Conservation (phyloP, 1,140 invertebrate genomes). For the Cotesia vestalis region DNA sequence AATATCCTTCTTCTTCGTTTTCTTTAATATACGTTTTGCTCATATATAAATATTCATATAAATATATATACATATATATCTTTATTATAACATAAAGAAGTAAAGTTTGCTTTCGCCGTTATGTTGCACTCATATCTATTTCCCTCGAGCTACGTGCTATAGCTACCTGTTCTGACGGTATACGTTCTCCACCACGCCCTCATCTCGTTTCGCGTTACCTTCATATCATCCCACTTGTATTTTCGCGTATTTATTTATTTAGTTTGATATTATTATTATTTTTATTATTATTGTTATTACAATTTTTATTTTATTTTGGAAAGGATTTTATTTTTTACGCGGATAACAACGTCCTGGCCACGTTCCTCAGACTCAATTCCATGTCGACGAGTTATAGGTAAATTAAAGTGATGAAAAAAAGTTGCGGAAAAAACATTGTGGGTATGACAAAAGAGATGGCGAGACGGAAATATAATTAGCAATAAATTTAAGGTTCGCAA, state of each 20-base stretch:
- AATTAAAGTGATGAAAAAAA: constrained; percentile 20
- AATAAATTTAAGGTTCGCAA: constrained; percentile 53
- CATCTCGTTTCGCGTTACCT: constrained; percentile 33
- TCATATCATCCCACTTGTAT: constrained; percentile 21
- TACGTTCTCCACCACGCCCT: constrained; percentile 43
- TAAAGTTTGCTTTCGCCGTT: neutral
- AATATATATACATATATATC: constrained; percentile 1
- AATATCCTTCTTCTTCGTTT: too few relatives aligned
- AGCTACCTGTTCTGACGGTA: constrained; percentile 25
- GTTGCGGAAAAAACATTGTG: constrained; percentile 8
- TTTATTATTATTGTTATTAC: constrained; percentile 33
- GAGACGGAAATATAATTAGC: constrained; percentile 58
- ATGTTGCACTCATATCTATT: neutral
- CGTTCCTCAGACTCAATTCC: constrained; percentile 19
- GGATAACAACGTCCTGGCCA: constrained; percentile 10
- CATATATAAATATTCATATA: neutral
- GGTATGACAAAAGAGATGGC: constrained; percentile 36
- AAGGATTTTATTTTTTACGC: neutral
- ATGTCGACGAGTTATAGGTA: neutral
- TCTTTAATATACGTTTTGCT: too few relatives aligned
- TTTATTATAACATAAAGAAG: neutral
- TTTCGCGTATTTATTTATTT: constrained; percentile 40
- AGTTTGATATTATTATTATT: constrained; percentile 2
- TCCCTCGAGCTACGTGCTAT: constrained; percentile 20
- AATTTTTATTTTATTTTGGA: neutral